Evolutionary conservation across 2,113 vertebrate genomes (phyloP).

Genomic region (Isichthys henryi): DNA sequence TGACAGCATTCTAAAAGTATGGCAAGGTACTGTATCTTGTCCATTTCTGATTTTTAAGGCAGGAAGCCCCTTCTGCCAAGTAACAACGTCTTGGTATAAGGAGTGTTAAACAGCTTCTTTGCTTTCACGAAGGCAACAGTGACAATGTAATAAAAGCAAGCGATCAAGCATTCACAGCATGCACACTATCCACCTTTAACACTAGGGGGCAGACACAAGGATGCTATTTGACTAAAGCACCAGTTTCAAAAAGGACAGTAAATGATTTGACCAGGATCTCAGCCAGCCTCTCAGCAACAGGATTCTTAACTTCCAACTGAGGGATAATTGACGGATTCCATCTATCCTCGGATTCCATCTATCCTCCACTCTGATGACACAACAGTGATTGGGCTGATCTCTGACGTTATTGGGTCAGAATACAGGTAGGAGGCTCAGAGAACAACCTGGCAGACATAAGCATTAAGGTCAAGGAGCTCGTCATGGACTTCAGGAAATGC

Average conservation of each 20-base stretch:
- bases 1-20: background rate
- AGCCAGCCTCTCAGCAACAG: background rate
- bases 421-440: background rate
- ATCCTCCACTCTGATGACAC: background rate
- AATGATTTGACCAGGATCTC: background rate
- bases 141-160: background rate
- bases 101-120: background rate
- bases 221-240: background rate
- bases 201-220: background rate
- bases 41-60: background rate
- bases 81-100: background rate
- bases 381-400: background rate
- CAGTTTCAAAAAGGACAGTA: background rate
- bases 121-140: background rate
- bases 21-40: background rate
- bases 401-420: background rate
- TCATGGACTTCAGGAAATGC: background rate
- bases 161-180: background rate
- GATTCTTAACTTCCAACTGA: background rate
- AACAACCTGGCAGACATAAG: background rate
- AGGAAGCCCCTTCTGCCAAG: background rate
- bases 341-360: too few relatives aligned
- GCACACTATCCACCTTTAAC: background rate
- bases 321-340: background rate
- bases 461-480: background rate